Conservation (phyloP, 2,888 invertebrate species). For the Rhorus exstirpatorius region DNA sequence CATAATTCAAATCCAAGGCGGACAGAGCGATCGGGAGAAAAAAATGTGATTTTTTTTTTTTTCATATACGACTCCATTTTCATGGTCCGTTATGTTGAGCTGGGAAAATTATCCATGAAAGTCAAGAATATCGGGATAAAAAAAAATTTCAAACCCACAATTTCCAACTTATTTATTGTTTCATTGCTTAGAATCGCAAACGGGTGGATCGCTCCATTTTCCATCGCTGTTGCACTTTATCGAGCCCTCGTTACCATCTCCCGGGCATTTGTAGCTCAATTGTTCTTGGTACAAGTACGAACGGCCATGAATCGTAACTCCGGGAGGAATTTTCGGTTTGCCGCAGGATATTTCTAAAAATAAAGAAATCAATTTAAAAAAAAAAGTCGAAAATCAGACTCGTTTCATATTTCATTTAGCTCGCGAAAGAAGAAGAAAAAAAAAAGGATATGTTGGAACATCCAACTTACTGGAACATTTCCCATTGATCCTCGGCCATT, state of each 20-base stretch:
- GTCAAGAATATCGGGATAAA: too few species aligned
- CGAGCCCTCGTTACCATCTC: conserved; percentile 70
- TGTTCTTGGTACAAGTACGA: conserved; percentile 87
- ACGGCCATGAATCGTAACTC: conserved; percentile 85
- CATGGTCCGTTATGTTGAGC: too few species aligned
- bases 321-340: conserved; percentile 85
- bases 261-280: conserved; percentile 81
- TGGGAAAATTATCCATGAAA: too few species aligned
- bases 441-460: background rate
- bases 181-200: conserved; percentile 67
- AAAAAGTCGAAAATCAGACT: conserved; percentile 4
- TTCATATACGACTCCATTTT: too few species aligned
- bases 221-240: conserved; percentile 85
- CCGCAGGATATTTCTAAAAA: conserved; percentile 87
- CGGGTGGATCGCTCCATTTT: conserved; percentile 77
- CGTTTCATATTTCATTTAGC: too few species aligned
- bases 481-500: conserved; percentile 87
- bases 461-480: conserved; percentile 86
- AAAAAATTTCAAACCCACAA: background rate
- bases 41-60: too few species aligned
- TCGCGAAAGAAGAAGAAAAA: background rate
- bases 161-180: conserved; percentile 16
- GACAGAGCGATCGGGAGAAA: too few species aligned
- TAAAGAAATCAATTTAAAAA: conserved; percentile 22
- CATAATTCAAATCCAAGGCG: too few species aligned